Percentiles rank a stretch among this genome's conserved stretches.
Conservation (phyloP, 1,140 invertebrate genomes). For the Diorhabda carinulata region DNA sequence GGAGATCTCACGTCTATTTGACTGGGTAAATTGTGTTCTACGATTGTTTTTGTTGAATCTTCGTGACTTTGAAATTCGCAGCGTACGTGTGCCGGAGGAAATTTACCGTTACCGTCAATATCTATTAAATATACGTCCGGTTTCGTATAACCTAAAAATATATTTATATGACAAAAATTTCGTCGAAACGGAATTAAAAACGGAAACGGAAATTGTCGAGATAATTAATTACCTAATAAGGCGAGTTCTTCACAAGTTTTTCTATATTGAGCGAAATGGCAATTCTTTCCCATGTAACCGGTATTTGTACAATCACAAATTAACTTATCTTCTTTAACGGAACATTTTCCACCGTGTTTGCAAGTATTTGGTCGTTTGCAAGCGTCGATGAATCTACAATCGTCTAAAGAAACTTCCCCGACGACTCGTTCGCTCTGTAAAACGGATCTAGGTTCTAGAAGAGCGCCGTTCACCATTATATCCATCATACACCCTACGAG, state of each 20-base stretch:
- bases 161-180: not conserved
- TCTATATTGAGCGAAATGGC: conserved; percentile 85
- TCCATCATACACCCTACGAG: conserved; percentile 87
- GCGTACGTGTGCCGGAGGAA: conserved; percentile 83
- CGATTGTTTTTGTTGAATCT: conserved; percentile 83
- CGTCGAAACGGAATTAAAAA: not conserved
- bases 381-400: conserved; percentile 86
- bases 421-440: conserved; percentile 76
- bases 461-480: conserved; percentile 73
- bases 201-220: not conserved
- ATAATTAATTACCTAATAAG: conserved; percentile 55
- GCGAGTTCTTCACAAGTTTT: conserved; percentile 91
- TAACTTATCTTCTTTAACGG: conserved; percentile 80
- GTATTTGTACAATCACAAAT: conserved; percentile 86
- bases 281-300: conserved; percentile 85
- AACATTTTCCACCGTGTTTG: conserved; percentile 85
- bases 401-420: conserved; percentile 84
- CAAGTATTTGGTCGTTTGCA: conserved; percentile 85
- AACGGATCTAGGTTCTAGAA: conserved; percentile 71
- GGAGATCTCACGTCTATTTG: conserved; percentile 81
- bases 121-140: conserved; percentile 88
- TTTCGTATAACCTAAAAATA: conserved; percentile 63
- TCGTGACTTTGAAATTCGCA: conserved; percentile 85
- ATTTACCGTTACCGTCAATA: conserved; percentile 88
- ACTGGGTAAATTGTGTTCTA: conserved; percentile 87